Evolutionary conservation across 2,797 vertebrate species (phyloP).

Genomic region (Fundulus diaphanus): DNA sequence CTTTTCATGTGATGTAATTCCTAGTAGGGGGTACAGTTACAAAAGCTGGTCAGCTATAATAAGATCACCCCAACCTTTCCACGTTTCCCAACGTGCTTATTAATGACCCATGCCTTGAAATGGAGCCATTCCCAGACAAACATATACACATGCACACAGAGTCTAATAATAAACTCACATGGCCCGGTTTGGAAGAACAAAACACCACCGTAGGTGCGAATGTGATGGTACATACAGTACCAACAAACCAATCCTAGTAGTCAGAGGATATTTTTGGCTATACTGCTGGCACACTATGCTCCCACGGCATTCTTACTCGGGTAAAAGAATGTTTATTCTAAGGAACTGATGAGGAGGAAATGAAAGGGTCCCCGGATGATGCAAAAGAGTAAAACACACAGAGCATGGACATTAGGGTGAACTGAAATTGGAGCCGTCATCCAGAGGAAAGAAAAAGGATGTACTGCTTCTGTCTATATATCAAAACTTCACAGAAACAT

Average conservation of each 20-base stretch:
- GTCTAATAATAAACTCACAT: slow-evolving; percentile 70
- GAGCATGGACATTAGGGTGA: slow-evolving; percentile 22
- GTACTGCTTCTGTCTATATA: neutral
- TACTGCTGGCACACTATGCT: slow-evolving; percentile 29
- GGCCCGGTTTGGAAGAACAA: slow-evolving; percentile 57
- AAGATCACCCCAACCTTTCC: slow-evolving; percentile 66
- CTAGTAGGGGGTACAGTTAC: slow-evolving; percentile 59
- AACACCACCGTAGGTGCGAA: slow-evolving; percentile 57
- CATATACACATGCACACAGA: slow-evolving; percentile 30
- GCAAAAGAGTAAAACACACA: slow-evolving; percentile 35
- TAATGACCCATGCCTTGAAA: slow-evolving; percentile 59
- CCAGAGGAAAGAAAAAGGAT: neutral
- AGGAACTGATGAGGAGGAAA: slow-evolving; percentile 43
- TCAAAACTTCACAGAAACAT: slow-evolving; percentile 4
- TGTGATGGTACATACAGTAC: slow-evolving; percentile 51
- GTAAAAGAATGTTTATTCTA: slow-evolving; percentile 67
- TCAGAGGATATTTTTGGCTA: slow-evolving; percentile 60
- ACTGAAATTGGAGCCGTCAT: slow-evolving; percentile 17
- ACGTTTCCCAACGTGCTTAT: slow-evolving; percentile 40
- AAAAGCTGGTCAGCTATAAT: slow-evolving; percentile 60
- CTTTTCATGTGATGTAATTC: slow-evolving; percentile 46
- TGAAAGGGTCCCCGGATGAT: slow-evolving; percentile 41
- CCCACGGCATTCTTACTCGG: slow-evolving; percentile 34
- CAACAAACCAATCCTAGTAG: slow-evolving; percentile 26
- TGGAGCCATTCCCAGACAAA: slow-evolving; percentile 48